Evolutionary conservation across 2,888 invertebrate genomes (phyloP).

Genomic region (Scotopteryx bipunctaria): DNA sequence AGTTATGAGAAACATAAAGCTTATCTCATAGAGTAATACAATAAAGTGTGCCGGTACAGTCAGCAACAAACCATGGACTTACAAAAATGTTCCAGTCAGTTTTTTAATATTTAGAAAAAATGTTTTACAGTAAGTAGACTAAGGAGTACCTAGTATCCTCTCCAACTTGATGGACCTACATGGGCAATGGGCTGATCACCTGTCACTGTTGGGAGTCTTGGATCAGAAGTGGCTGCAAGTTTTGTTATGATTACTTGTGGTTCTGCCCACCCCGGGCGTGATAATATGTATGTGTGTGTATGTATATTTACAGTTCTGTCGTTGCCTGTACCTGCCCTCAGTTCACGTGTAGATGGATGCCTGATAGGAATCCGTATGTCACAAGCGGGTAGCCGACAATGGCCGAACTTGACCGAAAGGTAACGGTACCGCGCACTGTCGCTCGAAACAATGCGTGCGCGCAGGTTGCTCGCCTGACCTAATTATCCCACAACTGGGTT

Average conservation of each 20-base stretch:
- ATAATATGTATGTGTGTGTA: no score
- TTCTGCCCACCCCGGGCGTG: no score
- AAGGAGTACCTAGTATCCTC: no score
- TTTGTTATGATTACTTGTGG: no score
- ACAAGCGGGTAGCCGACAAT: constrained; percentile 63
- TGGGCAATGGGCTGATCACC: no score
- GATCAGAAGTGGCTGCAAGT: no score
- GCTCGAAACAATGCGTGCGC: constrained; percentile 77
- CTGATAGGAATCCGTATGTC: constrained; percentile 58
- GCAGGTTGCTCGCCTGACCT: constrained; percentile 81
- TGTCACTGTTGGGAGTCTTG: no score
- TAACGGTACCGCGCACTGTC: constrained; percentile 69
- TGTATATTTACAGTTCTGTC: background rate
- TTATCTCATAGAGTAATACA: constrained; percentile 4
- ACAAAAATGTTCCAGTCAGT: background rate
- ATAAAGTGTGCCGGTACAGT: constrained; percentile 5
- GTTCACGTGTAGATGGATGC: constrained; percentile 24
- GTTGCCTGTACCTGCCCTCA: constrained; percentile 10
- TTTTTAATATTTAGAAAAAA: no score
- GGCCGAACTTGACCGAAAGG: constrained; percentile 76
- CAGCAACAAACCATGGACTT: background rate
- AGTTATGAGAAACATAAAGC: constrained; percentile 17
- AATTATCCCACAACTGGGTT: constrained; percentile 75
- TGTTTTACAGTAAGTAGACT: no score
- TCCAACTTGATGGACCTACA: no score